Conservation (phyloP, 2,888 invertebrate species). For the Drosophila sordidula region DNA sequence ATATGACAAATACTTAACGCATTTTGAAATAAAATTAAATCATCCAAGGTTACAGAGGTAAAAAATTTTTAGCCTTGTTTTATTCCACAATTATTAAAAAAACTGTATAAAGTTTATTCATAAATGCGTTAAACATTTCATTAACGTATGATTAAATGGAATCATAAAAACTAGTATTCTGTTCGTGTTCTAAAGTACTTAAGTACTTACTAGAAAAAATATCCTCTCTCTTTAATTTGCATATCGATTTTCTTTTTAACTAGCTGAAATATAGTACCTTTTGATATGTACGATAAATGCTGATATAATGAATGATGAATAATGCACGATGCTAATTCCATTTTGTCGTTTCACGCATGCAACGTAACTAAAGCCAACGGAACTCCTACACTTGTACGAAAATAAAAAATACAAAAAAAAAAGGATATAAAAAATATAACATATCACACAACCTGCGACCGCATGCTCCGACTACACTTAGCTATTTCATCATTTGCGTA, state of each 20-base stretch:
- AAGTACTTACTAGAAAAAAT: neutral
- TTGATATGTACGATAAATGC: constrained; percentile 39
- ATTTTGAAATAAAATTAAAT: no score
- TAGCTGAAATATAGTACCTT: neutral
- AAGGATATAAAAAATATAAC: constrained; percentile 11
- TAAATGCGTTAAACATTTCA: neutral
- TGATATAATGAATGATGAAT: constrained; percentile 46
- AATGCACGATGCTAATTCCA: constrained; percentile 61
- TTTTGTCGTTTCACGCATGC: constrained; percentile 60
- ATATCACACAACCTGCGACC: constrained; percentile 62
- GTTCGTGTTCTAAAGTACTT: neutral
- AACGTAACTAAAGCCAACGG: constrained; percentile 59
- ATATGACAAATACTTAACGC: neutral
- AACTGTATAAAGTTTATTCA: no score
- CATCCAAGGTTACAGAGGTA: no score
- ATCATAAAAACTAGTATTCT: neutral
- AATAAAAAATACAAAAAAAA: constrained; percentile 12
- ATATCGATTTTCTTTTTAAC: neutral
- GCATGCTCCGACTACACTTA: constrained; percentile 75
- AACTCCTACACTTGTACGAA: constrained; percentile 58
- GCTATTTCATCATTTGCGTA: constrained; percentile 59
- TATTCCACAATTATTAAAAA: no score
- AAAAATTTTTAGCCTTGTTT: no score
- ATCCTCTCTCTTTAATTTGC: neutral
- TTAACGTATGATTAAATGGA: no score